Conservation (phyloP, 37 sponge, comb jelly and placozoan genomes). For the Tethya wilhelma region DNA sequence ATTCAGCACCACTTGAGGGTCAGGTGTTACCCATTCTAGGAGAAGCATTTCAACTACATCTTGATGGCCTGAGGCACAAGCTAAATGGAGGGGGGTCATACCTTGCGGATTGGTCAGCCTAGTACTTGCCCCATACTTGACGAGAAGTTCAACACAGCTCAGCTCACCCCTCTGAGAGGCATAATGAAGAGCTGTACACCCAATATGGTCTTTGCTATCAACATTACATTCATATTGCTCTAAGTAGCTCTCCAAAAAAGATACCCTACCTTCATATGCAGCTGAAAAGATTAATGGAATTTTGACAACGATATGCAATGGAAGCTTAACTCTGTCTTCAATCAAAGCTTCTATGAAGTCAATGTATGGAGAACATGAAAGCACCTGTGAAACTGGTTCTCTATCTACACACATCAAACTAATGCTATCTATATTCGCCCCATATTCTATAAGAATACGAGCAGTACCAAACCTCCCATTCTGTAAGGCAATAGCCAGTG, state of each 20-base stretch:
- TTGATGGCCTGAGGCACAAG: conserved; percentile 28
- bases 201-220: conserved; percentile 42
- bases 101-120: not conserved
- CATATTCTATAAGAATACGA: conserved; percentile 34
- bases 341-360: conserved; percentile 3
- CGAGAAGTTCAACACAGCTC: conserved; percentile 13
- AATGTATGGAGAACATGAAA: not conserved
- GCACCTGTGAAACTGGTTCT: conserved; percentile 5
- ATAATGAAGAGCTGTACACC: conserved; percentile 60
- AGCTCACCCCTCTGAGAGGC: conserved; percentile 8
- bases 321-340: not conserved
- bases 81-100: conserved; percentile 54
- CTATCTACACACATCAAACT: not conserved
- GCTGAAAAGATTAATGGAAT: conserved; percentile 1
- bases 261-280: conserved; percentile 17
- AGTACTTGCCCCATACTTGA: conserved; percentile 21
- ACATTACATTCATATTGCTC: conserved; percentile 4
- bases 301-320: not conserved
- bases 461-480: conserved; percentile 46
- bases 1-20: not conserved
- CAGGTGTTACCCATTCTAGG: not conserved
- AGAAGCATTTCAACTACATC: conserved; percentile 4
- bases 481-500: conserved; percentile 49
- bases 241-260: conserved; percentile 6
- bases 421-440: conserved; percentile 20